These are phyloP conservation scores for Aphyosemion australe DNA, from an alignment of 2,113 vertebrate species.

Conservation along the genomic window DNA sequence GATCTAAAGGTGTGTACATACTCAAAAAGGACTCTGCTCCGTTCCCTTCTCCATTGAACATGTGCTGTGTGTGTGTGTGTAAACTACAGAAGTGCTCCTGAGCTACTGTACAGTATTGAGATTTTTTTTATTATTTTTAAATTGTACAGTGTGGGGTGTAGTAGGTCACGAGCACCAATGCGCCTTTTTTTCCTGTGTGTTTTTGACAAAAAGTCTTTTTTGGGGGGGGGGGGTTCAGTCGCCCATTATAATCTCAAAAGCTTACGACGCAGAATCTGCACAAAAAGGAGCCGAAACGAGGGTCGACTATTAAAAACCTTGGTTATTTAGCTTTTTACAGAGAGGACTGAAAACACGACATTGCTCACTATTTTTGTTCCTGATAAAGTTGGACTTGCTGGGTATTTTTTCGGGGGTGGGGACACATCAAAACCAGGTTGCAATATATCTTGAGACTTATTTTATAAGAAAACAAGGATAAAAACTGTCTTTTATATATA, in stretches of 20 bases:
- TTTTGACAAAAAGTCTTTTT: constrained; percentile 50
- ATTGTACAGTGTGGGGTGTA: constrained; percentile 71
- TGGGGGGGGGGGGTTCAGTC: constrained; percentile 40
- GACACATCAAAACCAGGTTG: constrained; percentile 74
- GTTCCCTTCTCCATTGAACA: constrained; percentile 58
- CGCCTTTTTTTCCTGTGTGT: constrained; percentile 75
- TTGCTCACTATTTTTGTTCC: constrained; percentile 67
- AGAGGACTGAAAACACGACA: constrained; percentile 68
- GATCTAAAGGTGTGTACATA: constrained; percentile 67
- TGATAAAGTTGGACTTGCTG: no score
- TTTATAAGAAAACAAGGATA: constrained; percentile 78
- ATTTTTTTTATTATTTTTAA: constrained; percentile 52
- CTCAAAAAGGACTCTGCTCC: constrained; percentile 38
- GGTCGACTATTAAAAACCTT: constrained; percentile 45
- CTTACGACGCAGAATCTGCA: constrained; percentile 30
- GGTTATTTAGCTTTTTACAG: constrained; percentile 74
- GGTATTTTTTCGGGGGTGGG: constrained; percentile 49
- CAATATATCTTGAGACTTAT: constrained; percentile 84
- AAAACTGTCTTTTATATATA: constrained; percentile 83
- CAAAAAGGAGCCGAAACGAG: constrained; percentile 19
- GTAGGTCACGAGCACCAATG: constrained; percentile 76
- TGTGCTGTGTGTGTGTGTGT: constrained; percentile 60
- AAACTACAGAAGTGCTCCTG: constrained; percentile 58
- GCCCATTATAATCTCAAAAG: constrained; percentile 58
- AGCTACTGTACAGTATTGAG: constrained; percentile 76